Evolutionary conservation across 2,888 invertebrate species (phyloP).

Genomic region (Cosmopolites sordidus): DNA sequence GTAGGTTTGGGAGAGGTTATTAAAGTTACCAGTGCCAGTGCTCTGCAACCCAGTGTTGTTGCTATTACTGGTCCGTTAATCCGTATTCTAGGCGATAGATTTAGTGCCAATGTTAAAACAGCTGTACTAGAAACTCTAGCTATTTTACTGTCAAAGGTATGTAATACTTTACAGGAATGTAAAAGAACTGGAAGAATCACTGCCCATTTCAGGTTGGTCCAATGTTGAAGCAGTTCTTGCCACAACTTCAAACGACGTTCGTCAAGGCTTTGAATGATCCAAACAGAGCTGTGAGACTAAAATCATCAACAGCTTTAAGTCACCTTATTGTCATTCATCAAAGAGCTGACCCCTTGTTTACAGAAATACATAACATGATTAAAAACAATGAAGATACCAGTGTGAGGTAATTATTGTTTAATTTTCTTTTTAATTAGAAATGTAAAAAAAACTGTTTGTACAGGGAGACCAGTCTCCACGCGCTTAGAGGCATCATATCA

Average conservation of each 20-base stretch:
- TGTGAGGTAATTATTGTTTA: constrained; percentile 54
- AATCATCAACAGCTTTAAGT: constrained; percentile 83
- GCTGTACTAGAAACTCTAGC: constrained; percentile 94
- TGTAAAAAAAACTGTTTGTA: too few species aligned
- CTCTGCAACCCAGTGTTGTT: constrained; percentile 92
- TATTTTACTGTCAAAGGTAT: constrained; percentile 79
- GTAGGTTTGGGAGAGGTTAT: constrained; percentile 26
- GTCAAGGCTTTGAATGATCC: constrained; percentile 91
- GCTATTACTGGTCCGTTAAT: constrained; percentile 97
- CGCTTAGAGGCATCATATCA: constrained; percentile 76
- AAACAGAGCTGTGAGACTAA: constrained; percentile 80
- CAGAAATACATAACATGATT: constrained; percentile 83
- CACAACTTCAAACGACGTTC: constrained; percentile 97
- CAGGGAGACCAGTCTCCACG: constrained; percentile 91
- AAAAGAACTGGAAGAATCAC: too few species aligned
- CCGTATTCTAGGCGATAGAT: constrained; percentile 93
- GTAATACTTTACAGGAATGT: too few species aligned
- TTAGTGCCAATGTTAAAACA: constrained; percentile 90
- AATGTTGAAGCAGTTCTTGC: constrained; percentile 95
- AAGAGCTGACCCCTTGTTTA: constrained; percentile 90
- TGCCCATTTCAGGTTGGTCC: constrained; percentile 74
- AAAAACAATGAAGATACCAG: constrained; percentile 80
- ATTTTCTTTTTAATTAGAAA: too few species aligned
- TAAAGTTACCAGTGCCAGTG: constrained; percentile 68
- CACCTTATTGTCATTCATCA: constrained; percentile 88